A percentile compares a stretch with the other conserved stretches of the same genome.
Evolutionary conservation across 2,797 vertebrate species (phyloP).

Genomic region (Borostomias antarcticus): DNA sequence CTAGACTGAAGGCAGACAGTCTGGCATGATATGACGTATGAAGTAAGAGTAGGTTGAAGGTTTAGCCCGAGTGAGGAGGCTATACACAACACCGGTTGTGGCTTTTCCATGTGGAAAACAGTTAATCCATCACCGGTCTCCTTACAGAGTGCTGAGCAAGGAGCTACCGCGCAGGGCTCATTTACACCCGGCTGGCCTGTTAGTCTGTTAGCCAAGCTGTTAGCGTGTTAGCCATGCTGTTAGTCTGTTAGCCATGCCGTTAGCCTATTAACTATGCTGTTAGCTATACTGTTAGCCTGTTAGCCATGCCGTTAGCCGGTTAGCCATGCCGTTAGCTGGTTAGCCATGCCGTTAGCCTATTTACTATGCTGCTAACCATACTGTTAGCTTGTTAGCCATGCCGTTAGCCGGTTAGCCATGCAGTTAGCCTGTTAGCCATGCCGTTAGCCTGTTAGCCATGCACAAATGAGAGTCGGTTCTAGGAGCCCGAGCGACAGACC

Average conservation of each 20-base stretch:
- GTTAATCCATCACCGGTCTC: conserved; percentile 57
- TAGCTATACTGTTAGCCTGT: too few species aligned
- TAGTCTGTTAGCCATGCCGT: too few species aligned
- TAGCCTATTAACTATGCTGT: neutral
- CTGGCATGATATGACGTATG: conserved; percentile 14
- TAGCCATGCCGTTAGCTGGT: too few species aligned
- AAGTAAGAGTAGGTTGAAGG: conserved; percentile 50
- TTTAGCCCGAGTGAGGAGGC: conserved; percentile 46
- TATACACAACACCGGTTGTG: conserved; percentile 45
- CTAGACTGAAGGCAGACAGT: neutral
- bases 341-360: neutral
- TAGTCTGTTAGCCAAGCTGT: too few species aligned
- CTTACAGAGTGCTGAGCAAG: neutral
- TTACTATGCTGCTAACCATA: too few species aligned
- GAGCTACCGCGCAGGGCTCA: conserved; percentile 41
- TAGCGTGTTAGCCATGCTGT: neutral
- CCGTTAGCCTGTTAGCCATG: neutral
- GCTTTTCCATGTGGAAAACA: conserved; percentile 64
- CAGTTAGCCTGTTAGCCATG: neutral
- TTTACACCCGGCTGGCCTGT: neutral
- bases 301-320: too few species aligned
- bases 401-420: too few species aligned
- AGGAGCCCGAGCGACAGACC: neutral
- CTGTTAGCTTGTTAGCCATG: neutral
- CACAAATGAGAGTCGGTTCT: neutral